These are phyloP conservation scores for Ditylenchus dipsaci DNA, from an alignment of 1,140 invertebrate species.

Conservation along the genomic window DNA sequence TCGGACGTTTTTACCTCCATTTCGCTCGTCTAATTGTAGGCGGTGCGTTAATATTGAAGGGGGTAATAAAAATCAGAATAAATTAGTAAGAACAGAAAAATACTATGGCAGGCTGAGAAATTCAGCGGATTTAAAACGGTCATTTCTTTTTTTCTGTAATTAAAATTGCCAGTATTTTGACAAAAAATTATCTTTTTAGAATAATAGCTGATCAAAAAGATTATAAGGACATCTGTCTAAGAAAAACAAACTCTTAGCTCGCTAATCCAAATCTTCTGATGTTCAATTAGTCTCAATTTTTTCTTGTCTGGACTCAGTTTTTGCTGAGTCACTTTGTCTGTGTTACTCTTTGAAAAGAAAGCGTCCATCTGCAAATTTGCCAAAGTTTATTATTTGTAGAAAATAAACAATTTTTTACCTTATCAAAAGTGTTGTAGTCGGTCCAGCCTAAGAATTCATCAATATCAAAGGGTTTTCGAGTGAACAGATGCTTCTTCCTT, in stretches of 20 bases:
- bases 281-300: conserved; percentile 11
- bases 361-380: conserved; percentile 25
- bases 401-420: conserved; percentile 21
- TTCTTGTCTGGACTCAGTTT: background rate
- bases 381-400: background rate
- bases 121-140: too few relatives aligned
- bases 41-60: too few relatives aligned
- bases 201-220: too few relatives aligned
- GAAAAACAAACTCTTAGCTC: conserved; percentile 23
- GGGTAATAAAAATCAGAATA: too few relatives aligned
- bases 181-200: too few relatives aligned
- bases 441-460: conserved; percentile 40
- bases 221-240: too few relatives aligned
- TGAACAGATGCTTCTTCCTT: conserved; percentile 24
- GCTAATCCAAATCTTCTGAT: conserved; percentile 41
- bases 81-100: too few relatives aligned
- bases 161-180: too few relatives aligned
- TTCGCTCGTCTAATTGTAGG: too few relatives aligned
- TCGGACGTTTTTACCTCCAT: too few relatives aligned
- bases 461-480: conserved; percentile 36
- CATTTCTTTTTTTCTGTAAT: too few relatives aligned
- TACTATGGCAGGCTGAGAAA: too few relatives aligned
- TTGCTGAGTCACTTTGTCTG: conserved; percentile 7
- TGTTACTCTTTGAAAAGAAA: conserved; percentile 16
- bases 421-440: conserved; percentile 36